Conservation (phyloP, 1,140 invertebrate genomes). For the Drosophila albomicans region DNA sequence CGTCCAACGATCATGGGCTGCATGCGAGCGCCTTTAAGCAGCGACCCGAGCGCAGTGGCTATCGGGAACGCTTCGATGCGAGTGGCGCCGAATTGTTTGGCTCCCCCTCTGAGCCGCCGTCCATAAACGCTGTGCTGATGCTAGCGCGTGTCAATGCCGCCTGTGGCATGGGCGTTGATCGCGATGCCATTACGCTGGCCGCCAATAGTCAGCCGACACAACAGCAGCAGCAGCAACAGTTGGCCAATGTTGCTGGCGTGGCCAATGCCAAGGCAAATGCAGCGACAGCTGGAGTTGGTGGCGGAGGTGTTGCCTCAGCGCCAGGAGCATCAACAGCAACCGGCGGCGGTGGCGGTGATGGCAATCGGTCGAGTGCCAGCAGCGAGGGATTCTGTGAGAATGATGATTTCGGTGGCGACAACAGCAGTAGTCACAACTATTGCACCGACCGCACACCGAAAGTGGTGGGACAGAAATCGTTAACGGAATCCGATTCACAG, state of each 20-base stretch:
- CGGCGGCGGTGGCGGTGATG: constrained; percentile 86
- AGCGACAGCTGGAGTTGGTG: not conserved
- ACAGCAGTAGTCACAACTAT: constrained; percentile 81
- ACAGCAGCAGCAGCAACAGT: constrained; percentile 15
- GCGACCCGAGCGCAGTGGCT: constrained; percentile 39
- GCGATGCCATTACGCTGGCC: constrained; percentile 44
- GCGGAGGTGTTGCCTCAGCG: not conserved
- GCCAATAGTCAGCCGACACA: constrained; percentile 1
- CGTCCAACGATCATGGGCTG: constrained; percentile 85
- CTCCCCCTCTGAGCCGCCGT: constrained; percentile 33
- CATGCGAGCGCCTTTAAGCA: constrained; percentile 80
- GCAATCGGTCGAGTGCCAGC: constrained; percentile 96
- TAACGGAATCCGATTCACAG: constrained; percentile 76
- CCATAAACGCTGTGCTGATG: constrained; percentile 37
- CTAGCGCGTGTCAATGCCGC: constrained; percentile 36
- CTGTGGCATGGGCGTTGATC: constrained; percentile 30
- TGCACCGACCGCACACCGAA: constrained; percentile 48
- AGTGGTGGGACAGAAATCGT: constrained; percentile 56
- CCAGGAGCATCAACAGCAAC: not conserved
- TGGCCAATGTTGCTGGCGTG: too few species aligned
- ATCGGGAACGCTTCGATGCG: constrained; percentile 45
- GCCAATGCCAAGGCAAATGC: not conserved
- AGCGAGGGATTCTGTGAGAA: constrained; percentile 98
- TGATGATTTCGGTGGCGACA: constrained; percentile 89
- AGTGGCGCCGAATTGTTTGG: constrained; percentile 29